These are phyloP conservation scores for Epizoanthus rinbou DNA, from an alignment of 92 coral and sea anemone genomes.

Conservation along the genomic window DNA sequence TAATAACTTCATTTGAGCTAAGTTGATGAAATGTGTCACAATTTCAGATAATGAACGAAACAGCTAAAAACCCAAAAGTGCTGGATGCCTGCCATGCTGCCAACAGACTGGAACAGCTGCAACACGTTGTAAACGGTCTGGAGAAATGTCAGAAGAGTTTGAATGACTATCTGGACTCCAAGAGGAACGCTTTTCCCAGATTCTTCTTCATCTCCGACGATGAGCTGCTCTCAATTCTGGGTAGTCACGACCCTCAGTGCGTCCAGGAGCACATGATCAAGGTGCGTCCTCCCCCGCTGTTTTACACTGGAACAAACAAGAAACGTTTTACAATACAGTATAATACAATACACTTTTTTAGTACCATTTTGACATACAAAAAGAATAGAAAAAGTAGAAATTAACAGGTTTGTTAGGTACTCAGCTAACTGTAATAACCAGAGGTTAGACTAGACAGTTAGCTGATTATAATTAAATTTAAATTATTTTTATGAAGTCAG, in stretches of 20 bases:
- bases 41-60: conserved; percentile 89
- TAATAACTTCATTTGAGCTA: background rate
- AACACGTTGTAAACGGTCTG: conserved; percentile 88
- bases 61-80: conserved; percentile 97
- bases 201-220: conserved; percentile 99
- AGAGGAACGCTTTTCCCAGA: conserved; percentile 98
- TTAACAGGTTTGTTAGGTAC: too few species aligned
- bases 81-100: conserved; percentile 97
- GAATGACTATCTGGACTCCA: conserved; percentile 97
- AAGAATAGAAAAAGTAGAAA: too few species aligned
- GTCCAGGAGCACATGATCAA: conserved; percentile 99
- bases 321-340: too few species aligned
- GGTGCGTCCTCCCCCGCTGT: conserved; percentile 40
- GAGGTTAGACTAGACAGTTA: too few species aligned
- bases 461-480: too few species aligned
- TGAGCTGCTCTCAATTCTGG: conserved; percentile 95
- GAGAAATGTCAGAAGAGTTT: conserved; percentile 99
- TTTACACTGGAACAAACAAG: too few species aligned
- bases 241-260: conserved; percentile 97
- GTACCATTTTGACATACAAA: too few species aligned
- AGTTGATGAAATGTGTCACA: too few species aligned
- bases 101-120: conserved; percentile 92
- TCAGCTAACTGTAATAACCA: too few species aligned
- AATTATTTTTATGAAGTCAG: too few species aligned
- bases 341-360: too few species aligned